Evolutionary conservation across 1,140 invertebrate species (phyloP).

Genomic region (Epicauta chinensis): DNA sequence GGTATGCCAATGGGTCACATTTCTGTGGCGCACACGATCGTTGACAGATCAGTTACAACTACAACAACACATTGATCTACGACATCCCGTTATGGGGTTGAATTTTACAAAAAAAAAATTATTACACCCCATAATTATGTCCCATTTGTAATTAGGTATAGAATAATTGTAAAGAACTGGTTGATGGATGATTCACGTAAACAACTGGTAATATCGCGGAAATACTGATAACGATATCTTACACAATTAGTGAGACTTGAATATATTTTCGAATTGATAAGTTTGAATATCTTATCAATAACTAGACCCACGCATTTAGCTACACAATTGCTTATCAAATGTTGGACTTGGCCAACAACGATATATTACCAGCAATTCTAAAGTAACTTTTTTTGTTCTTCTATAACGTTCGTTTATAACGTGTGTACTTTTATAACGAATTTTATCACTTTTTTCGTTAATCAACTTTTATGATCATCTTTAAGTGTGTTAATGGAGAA

Average conservation of each 20-base stretch:
- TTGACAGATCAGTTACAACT: slow-evolving; percentile 16
- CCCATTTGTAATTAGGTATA: no score
- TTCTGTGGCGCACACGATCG: slow-evolving; percentile 22
- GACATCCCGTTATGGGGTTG: slow-evolving; percentile 2
- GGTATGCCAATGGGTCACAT: slow-evolving; percentile 22
- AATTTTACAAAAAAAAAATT: slow-evolving; percentile 5
- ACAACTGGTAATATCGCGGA: slow-evolving; percentile 9
- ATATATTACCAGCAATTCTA: no score
- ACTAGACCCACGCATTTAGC: slow-evolving; percentile 18
- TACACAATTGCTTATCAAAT: slow-evolving; percentile 15
- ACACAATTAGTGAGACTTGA: slow-evolving; percentile 17
- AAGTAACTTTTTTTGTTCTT: no score
- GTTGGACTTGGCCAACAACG: no score
- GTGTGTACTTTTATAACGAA: no score
- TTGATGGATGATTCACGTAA: slow-evolving; percentile 1
- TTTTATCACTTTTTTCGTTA: no score
- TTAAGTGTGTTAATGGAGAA: no score
- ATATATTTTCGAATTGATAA: slow-evolving; percentile 12
- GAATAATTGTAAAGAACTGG: slow-evolving; percentile 1
- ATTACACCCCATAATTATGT: slow-evolving; percentile 4
- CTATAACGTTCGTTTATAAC: no score
- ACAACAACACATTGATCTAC: no score
- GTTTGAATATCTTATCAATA: slow-evolving; percentile 12
- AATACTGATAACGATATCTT: slow-evolving; percentile 14
- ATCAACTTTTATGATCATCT: no score